Conservation (phyloP, 2,797 vertebrate genomes). For the Chelmon rostratus region DNA sequence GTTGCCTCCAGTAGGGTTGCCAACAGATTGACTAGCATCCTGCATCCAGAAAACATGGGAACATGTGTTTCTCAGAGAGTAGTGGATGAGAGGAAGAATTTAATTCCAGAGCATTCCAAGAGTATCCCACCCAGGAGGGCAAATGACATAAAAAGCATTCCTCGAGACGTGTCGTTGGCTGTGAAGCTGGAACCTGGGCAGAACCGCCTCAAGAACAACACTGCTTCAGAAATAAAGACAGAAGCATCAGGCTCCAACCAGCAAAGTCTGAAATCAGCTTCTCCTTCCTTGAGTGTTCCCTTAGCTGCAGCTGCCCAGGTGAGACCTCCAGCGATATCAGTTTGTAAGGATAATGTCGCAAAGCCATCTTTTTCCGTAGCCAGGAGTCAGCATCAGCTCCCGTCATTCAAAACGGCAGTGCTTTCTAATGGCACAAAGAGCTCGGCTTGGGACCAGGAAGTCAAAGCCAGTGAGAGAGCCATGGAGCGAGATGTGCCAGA, state of each 20-base stretch:
- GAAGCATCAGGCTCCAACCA: conserved; percentile 44
- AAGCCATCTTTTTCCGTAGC: conserved; percentile 35
- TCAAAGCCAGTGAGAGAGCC: conserved; percentile 5
- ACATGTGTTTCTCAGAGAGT: conserved; percentile 44
- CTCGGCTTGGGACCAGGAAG: conserved; percentile 47
- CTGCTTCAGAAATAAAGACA: conserved; percentile 38
- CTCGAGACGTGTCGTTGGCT: conserved; percentile 25
- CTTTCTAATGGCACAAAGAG: conserved; percentile 43
- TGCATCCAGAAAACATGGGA: conserved; percentile 47
- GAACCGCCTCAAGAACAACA: conserved; percentile 39
- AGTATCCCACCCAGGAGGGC: conserved; percentile 30
- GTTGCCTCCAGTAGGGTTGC: conserved; percentile 25
- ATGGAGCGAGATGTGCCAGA: conserved; percentile 37
- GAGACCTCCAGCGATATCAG: conserved; percentile 19
- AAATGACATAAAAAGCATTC: conserved; percentile 38
- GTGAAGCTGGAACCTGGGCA: conserved; percentile 70
- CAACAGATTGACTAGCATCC: conserved; percentile 28
- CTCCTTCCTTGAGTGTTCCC: conserved; percentile 38
- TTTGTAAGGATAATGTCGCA: conserved; percentile 41
- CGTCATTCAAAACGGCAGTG: conserved; percentile 15
- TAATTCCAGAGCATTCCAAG: conserved; percentile 44
- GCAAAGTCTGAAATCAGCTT: conserved; percentile 45
- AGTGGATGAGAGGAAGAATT: conserved; percentile 49
- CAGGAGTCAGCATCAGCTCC: conserved; percentile 18
- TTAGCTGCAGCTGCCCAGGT: conserved; percentile 30